These are phyloP conservation scores for Crotophaga sulcirostris DNA, from an alignment of 2,113 vertebrate species.

Conservation along the genomic window DNA sequence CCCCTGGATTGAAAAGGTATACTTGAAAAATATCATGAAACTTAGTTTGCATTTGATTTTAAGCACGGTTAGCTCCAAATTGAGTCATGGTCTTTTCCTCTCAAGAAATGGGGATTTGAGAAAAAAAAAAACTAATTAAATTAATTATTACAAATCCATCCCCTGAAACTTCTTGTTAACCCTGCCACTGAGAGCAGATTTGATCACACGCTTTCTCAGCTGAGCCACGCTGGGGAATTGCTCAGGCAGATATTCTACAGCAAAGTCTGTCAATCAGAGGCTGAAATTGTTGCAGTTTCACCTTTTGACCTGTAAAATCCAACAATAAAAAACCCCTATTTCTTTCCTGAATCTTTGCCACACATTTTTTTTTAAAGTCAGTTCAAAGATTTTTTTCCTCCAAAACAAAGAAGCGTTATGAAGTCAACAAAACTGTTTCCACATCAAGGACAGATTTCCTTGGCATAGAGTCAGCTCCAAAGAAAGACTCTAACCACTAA, in stretches of 20 bases:
- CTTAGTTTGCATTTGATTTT: background rate
- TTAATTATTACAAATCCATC: background rate
- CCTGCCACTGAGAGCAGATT: background rate
- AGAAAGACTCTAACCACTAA: background rate
- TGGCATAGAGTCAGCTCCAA: background rate
- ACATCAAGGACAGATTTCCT: conserved; percentile 2
- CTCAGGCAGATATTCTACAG: background rate
- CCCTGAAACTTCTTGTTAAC: background rate
- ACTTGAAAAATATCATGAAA: background rate
- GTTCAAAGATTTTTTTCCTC: background rate
- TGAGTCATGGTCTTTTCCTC: background rate
- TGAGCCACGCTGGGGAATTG: background rate
- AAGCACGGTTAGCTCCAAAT: background rate
- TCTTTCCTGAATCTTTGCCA: conserved; percentile 33
- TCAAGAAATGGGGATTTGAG: background rate
- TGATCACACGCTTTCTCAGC: conserved; percentile 25
- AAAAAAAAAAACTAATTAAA: background rate
- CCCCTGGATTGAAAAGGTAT: background rate
- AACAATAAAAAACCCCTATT: background rate
- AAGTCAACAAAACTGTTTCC: conserved; percentile 24
- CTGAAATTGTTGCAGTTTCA: background rate
- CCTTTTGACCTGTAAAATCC: conserved; percentile 18
- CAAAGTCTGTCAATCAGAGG: conserved; percentile 12
- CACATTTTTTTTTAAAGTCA: background rate
- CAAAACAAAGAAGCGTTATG: conserved; percentile 43